Base-by-base conservation (phyloP, 2,797 vertebrate species). In the Pyrocephalus nanus region DNA sequence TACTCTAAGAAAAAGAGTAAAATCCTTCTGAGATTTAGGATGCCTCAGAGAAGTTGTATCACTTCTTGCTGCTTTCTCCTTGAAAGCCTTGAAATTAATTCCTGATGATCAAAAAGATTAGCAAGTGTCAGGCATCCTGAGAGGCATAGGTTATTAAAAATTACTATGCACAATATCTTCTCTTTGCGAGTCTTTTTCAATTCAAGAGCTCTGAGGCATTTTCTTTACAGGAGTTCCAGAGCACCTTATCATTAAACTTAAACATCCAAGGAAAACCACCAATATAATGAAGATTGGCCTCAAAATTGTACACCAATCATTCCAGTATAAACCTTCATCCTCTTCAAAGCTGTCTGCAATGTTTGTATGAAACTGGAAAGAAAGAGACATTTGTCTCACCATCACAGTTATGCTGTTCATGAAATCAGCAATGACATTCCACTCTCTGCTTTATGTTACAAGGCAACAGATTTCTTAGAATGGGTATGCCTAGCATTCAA, bases 51-150 rank as follows among this genome's bases (percentile, higher is more conserved):
- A 89, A 92, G 48, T 55, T 64, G 30, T 22, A 50, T 65, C 8
- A 5, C 30, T 80, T 64, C 69, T 62, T 80, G 26, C 57, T 88
- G 48, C 38, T 90, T 80, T 91, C 75, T 91, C 32, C 42, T 32
- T 91, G 83, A 86, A 80, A 65, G 29, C 55, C 45, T 57, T 90
- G 55, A 84, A 81, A 91, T 93, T 86, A 92, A 90, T 90, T 92
- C 60, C 45, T 73, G 48, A 32, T 80, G 65, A 90, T 91, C 85
- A 72, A 71, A 69, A 55, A 84, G 84, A 94, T 87, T 82, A 79
- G 66, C 78, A 87, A 85, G 48, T 32, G 38, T 40, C 57, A 95
- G 91, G 60, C 67, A 83, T 75, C 48, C 81, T 82, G 57, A 77
- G 50, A 93, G 38, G 60, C 48, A 42, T 6, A 83, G 32, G 45